These are phyloP conservation scores for Uromys caudimaculatus DNA, from an alignment of 2,797 vertebrate genomes.

Conservation along the genomic window DNA sequence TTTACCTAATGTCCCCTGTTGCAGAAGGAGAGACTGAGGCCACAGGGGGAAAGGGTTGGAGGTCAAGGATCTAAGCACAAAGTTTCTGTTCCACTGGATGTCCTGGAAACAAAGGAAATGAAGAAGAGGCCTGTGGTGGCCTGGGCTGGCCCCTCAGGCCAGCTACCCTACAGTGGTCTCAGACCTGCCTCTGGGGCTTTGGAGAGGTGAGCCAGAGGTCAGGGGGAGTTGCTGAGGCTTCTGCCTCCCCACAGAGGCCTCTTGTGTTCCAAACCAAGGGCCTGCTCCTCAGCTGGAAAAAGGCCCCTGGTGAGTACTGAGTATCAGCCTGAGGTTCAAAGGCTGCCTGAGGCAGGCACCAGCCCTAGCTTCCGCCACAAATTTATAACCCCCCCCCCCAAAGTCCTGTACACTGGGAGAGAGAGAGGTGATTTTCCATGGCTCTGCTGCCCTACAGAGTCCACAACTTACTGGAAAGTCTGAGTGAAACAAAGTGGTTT, in stretches of 20 bases:
- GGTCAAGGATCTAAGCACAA: neutral
- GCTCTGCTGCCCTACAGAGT: conserved; percentile 9
- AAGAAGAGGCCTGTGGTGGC: neutral
- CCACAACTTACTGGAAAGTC: conserved; percentile 56
- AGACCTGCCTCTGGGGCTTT: neutral
- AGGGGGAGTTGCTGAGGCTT: conserved; percentile 32
- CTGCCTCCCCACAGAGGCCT: conserved; percentile 25
- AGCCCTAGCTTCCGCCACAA: conserved; percentile 15
- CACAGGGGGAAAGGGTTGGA: neutral
- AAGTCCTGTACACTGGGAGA: neutral
- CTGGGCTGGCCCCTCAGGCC: neutral
- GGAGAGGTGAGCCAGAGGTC: conserved; percentile 7
- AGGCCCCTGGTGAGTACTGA: conserved; percentile 3
- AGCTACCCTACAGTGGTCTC: neutral
- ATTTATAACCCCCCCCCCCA: conserved; percentile 36
- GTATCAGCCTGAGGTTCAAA: conserved; percentile 57
- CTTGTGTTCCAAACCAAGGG: conserved; percentile 9
- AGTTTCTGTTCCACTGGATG: neutral
- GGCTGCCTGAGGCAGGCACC: conserved; percentile 39
- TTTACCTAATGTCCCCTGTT: neutral
- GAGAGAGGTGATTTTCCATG: neutral
- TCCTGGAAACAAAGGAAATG: neutral
- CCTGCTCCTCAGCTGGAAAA: conserved; percentile 7
- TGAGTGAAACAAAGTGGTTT: conserved; percentile 43
- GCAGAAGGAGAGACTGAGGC: conserved; percentile 33